These are phyloP conservation scores for Phoxinus dragarum DNA, from an alignment of 2,797 vertebrate genomes.

Conservation along the genomic window DNA sequence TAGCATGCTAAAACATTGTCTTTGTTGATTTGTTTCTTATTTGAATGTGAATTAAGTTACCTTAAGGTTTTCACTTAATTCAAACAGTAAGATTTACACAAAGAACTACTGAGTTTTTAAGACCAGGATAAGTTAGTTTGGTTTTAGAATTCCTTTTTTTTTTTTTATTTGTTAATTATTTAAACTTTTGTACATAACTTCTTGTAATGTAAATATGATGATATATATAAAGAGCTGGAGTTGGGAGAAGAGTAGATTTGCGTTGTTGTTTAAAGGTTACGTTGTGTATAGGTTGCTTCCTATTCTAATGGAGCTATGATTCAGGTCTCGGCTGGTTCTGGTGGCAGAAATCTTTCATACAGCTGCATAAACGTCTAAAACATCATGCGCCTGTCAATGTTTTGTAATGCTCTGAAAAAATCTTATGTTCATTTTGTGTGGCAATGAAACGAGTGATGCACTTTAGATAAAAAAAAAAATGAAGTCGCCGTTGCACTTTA, in stretches of 20 bases:
- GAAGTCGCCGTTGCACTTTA: slow-evolving; percentile 35
- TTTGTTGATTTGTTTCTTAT: neutral
- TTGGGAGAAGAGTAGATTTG: neutral
- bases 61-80: neutral
- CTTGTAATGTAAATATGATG: neutral
- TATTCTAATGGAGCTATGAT: neutral
- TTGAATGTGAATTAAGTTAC: neutral
- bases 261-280: neutral
- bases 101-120: neutral
- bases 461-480: slow-evolving; percentile 23
- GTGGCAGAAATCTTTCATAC: neutral
- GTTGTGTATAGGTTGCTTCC: neutral
- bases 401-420: neutral
- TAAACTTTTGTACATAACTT: neutral
- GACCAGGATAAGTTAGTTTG: neutral
- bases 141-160: neutral
- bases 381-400: neutral
- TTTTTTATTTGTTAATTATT: neutral
- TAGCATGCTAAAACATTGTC: neutral
- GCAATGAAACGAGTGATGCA: slow-evolving; percentile 1
- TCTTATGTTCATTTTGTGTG: neutral
- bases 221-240: neutral
- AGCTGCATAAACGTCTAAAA: neutral
- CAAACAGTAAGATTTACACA: neutral
- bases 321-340: neutral